A percentile compares a stretch with the other conserved stretches of the same genome.
Conservation (phyloP, 2,888 invertebrate genomes). For the Pasiphila rectangulata region DNA sequence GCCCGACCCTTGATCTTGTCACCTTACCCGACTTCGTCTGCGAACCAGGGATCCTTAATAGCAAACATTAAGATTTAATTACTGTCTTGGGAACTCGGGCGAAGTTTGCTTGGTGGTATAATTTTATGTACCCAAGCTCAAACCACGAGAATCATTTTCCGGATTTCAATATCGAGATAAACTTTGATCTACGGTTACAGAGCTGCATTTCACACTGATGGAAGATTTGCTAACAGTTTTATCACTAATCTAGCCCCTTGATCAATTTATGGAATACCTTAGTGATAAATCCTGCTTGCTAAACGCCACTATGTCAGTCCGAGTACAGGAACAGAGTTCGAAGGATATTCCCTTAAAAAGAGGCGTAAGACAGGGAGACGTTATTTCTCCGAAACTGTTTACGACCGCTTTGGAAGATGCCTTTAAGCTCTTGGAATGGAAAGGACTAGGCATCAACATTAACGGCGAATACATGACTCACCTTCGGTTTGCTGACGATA, state of each 20-base stretch:
- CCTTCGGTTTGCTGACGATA: too few relatives aligned
- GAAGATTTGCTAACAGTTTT: slow-evolving; percentile 7
- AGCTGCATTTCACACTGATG: slow-evolving; percentile 21
- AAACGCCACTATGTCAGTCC: too few relatives aligned
- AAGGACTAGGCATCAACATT: too few relatives aligned
- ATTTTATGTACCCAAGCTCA: slow-evolving; percentile 28
- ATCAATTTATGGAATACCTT: background rate
- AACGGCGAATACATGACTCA: too few relatives aligned
- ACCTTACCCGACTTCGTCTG: slow-evolving; percentile 14
- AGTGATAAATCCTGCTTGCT: background rate
- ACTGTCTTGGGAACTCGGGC: slow-evolving; percentile 17
- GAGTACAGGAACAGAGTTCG: too few relatives aligned
- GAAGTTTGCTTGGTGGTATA: slow-evolving; percentile 30
- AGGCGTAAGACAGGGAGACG: too few relatives aligned
- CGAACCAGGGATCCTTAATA: slow-evolving; percentile 18
- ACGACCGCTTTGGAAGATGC: too few relatives aligned
- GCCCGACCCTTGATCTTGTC: slow-evolving; percentile 15
- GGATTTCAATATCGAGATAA: slow-evolving; percentile 30
- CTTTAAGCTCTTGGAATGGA: too few relatives aligned
- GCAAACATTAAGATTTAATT: slow-evolving; percentile 29
- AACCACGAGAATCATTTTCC: slow-evolving; percentile 25
- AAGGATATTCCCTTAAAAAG: too few relatives aligned
- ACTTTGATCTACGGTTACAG: slow-evolving; percentile 27
- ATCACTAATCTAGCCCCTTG: background rate
- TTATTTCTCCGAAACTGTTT: too few relatives aligned